Base-by-base conservation (phyloP, 2,797 vertebrate species). In the Neosilurus hyrtlii region DNA sequence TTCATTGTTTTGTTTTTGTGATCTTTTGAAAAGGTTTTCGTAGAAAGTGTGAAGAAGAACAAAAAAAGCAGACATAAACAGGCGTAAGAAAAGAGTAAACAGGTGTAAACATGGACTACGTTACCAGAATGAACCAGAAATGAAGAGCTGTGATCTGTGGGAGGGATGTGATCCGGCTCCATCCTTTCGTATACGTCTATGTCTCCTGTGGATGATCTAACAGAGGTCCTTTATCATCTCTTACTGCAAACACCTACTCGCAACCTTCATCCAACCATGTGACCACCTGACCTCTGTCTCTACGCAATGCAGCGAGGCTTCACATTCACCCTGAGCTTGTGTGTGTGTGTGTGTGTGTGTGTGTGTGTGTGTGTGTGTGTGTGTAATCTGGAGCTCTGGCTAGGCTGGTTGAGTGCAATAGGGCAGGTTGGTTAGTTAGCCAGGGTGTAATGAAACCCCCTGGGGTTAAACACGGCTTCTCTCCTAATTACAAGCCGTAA, bases 371-470 rank as follows among this genome's bases (percentile, higher is more conserved):
- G 22, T 20, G 56, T 80, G 80, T 76, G 75, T 24, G 62, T 18
- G 80, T 61, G 76, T 66, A 86, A 87, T 85, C 86, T 84, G 87
- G 86, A 90, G 88, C 67, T 82, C 26, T 37, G 15, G 76, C 30
- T 68, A 71, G 56, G 82, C 81, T 88, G 85, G 67, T 76, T 76
- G 88, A 86, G 90, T 90, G 85, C 85, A 84, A 80, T 84, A 43
- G 82, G 86, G 89, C 86, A 85, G 85, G 85, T 89, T 85, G 90
- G 92, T 91, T 92, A 91, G 92, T 94, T 85, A 86, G 59, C 82
- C 87, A 87, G 86, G 90, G 89, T 89, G 90, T 97, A 98, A 97
- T 97, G 93, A 96, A 93, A 43, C 43, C 89, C 92, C 63, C 80
- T 80, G 86, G 84, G 89, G 92, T 88, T 84, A 68, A 90, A 92